Evolutionary conservation across 2,797 vertebrate species (phyloP).

Genomic region (Benthosema pterotum): DNA sequence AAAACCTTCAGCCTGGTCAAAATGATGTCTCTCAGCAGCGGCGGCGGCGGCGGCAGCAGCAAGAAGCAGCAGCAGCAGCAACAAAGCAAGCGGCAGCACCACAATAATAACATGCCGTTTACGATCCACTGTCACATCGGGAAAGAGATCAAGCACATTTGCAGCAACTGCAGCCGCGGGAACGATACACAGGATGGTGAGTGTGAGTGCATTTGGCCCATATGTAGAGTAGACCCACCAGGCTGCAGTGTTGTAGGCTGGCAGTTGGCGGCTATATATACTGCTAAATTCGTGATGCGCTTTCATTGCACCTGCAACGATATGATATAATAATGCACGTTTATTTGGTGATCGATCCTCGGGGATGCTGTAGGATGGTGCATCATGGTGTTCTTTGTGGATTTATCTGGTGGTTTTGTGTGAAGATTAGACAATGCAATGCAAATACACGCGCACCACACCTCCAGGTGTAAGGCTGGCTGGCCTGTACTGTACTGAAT

Average conservation of each 20-base stretch:
- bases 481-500: no score
- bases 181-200: constrained; percentile 93
- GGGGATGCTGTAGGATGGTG: no score
- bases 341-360: no score
- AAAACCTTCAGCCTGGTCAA: constrained; percentile 91
- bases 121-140: constrained; percentile 96
- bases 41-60: constrained; percentile 36
- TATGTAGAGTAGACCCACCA: no score
- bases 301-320: not conserved
- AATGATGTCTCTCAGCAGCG: constrained; percentile 86
- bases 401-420: no score
- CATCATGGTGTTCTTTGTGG: no score
- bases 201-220: constrained; percentile 62
- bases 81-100: constrained; percentile 33
- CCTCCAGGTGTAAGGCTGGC: no score
- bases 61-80: constrained; percentile 38
- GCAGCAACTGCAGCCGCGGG: constrained; percentile 98
- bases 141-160: constrained; percentile 99
- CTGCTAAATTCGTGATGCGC: not conserved
- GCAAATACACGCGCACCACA: no score
- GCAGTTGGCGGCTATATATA: no score
- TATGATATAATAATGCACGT: no score
- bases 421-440: no score
- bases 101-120: constrained; percentile 92
- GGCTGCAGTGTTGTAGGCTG: constrained; percentile 31